These are phyloP conservation scores for Nomada lathburiana DNA, from an alignment of 2,888 invertebrate species.

Conservation along the genomic window DNA sequence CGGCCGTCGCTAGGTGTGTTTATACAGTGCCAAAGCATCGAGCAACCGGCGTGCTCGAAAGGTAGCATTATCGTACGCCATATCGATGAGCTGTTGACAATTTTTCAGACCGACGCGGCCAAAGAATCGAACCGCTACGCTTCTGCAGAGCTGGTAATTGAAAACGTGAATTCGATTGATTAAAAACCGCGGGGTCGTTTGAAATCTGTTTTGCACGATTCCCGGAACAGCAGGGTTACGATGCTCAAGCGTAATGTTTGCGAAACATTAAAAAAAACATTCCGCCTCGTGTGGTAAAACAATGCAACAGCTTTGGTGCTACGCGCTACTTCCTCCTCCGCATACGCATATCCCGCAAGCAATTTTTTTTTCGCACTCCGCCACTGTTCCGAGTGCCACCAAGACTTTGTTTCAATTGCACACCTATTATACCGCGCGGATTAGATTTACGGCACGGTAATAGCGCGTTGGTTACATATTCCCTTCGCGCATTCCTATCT, in stretches of 20 bases:
- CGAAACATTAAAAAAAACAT: too few species aligned
- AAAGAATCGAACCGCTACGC: not conserved
- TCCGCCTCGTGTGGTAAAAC: too few species aligned
- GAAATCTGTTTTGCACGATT: too few species aligned
- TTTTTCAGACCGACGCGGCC: not conserved
- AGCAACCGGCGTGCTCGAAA: constrained; percentile 5
- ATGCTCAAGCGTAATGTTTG: too few species aligned
- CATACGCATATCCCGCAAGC: not conserved
- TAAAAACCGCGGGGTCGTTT: too few species aligned
- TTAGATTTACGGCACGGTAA: constrained; percentile 10
- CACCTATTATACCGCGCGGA: not conserved
- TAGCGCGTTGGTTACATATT: not conserved
- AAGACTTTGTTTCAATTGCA: not conserved
- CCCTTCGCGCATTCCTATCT: not conserved
- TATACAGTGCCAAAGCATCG: constrained; percentile 43
- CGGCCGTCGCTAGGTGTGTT: constrained; percentile 53
- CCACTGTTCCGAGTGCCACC: not conserved
- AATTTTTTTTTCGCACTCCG: not conserved
- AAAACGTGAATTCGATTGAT: too few species aligned
- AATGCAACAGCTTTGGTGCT: too few species aligned
- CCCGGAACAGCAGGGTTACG: too few species aligned
- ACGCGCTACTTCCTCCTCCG: not conserved
- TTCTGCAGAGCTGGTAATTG: too few species aligned
- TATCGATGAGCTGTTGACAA: constrained; percentile 28
- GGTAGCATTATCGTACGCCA: constrained; percentile 27